phyloP scores from a whole-genome alignment of 2,113 vertebrate species.

The Chionomys nivalis region DNA sequence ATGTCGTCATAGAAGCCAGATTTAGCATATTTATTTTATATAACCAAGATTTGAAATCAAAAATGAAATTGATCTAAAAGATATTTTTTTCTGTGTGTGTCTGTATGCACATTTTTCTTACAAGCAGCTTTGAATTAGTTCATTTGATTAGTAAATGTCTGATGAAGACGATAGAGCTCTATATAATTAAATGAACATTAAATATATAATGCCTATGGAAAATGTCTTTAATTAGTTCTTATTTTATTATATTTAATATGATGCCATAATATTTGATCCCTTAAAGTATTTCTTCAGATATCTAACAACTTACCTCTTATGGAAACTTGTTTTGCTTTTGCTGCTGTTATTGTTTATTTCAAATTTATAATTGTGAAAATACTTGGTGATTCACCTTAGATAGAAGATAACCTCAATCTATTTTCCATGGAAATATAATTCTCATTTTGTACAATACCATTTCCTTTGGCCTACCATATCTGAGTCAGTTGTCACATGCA shows the following conservation, averaged over 20 bases:
- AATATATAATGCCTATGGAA: neutral
- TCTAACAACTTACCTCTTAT: neutral
- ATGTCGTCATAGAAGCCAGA: neutral
- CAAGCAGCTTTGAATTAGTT: conserved; percentile 31
- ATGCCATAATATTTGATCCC: conserved; percentile 43
- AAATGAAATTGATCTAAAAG: neutral
- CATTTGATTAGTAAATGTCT: neutral
- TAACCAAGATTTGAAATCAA: neutral
- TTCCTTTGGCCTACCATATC: neutral
- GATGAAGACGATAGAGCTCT: neutral
- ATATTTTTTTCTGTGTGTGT: neutral
- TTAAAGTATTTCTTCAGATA: conserved; percentile 57
- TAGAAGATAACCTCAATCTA: conserved; percentile 17
- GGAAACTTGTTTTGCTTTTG: neutral
- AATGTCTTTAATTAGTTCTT: conserved; percentile 50
- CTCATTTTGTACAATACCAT: neutral
- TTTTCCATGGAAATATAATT: neutral
- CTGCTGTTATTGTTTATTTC: too few species aligned
- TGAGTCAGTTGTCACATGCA: conserved; percentile 22
- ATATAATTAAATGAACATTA: neutral
- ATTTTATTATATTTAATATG: conserved; percentile 17
- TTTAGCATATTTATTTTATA: neutral
- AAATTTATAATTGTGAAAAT: neutral
- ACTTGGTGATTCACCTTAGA: neutral
- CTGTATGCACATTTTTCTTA: neutral